These are phyloP conservation scores for Molothrus aeneus DNA, from an alignment of 2,797 vertebrate species.

Conservation along the genomic window DNA sequence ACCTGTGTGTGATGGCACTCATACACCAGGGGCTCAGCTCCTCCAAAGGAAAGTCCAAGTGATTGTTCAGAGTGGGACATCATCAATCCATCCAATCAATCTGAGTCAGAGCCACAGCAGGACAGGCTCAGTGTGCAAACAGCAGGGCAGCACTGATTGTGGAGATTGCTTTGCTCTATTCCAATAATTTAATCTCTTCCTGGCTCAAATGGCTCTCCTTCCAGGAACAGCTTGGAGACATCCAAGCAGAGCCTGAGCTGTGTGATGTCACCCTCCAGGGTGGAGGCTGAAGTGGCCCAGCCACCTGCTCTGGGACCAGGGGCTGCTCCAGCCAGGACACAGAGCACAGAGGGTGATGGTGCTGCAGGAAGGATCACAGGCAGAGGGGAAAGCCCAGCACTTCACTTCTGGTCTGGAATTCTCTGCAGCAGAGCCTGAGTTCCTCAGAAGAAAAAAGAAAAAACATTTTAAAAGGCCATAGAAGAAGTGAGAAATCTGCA, in stretches of 20 bases:
- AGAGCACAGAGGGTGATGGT: neutral
- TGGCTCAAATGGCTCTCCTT: conserved; percentile 25
- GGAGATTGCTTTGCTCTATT: conserved; percentile 10
- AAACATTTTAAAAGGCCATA: neutral
- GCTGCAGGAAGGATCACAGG: neutral
- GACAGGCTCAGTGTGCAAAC: neutral
- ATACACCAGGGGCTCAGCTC: neutral
- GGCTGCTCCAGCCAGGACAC: neutral
- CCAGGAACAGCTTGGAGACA: conserved; percentile 25
- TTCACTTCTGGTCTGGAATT: neutral
- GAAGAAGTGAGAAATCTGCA: neutral
- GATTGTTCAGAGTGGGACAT: neutral
- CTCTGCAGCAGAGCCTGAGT: neutral
- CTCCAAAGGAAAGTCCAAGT: neutral
- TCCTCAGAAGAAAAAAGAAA: neutral
- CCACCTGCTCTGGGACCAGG: neutral
- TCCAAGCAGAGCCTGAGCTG: neutral
- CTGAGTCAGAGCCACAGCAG: conserved; percentile 3
- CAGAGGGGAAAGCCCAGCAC: neutral
- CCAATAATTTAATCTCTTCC: conserved; percentile 23
- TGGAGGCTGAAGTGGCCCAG: neutral
- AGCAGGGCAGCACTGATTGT: neutral
- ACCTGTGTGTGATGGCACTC: neutral
- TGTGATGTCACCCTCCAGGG: neutral
- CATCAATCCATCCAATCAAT: neutral